These are phyloP conservation scores for Gobio occitaniae DNA, from an alignment of 2,797 vertebrate genomes.

Conservation along the genomic window DNA sequence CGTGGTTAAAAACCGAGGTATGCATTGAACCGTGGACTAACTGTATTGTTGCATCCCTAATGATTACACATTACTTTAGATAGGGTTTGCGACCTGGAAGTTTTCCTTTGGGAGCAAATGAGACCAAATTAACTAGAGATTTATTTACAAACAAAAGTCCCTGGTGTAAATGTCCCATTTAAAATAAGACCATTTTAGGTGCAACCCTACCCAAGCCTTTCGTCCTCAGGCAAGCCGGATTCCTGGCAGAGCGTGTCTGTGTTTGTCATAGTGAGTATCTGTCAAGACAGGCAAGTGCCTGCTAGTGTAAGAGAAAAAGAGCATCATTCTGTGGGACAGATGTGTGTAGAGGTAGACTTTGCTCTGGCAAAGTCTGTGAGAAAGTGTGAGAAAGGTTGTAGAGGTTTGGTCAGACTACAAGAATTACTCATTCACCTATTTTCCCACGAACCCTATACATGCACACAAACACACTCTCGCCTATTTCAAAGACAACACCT, in stretches of 20 bases:
- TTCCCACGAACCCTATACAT: slow-evolving; percentile 33
- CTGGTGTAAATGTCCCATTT: background rate
- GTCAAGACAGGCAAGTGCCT: slow-evolving; percentile 46
- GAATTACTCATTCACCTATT: slow-evolving; percentile 29
- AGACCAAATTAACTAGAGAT: background rate
- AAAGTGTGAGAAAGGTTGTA: slow-evolving; percentile 20
- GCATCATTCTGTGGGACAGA: slow-evolving; percentile 12
- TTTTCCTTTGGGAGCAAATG: background rate
- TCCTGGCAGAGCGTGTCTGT: slow-evolving; percentile 23
- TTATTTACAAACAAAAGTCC: background rate
- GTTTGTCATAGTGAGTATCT: slow-evolving; percentile 28
- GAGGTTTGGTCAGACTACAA: slow-evolving; percentile 9
- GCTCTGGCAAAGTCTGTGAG: slow-evolving; percentile 14
- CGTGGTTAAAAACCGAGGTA: too few species aligned
- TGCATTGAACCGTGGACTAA: too few species aligned
- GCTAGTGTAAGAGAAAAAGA: slow-evolving; percentile 43
- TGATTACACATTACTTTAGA: background rate
- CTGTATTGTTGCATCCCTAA: too few species aligned
- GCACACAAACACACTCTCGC: slow-evolving; percentile 15
- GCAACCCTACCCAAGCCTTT: background rate
- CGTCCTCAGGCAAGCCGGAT: background rate
- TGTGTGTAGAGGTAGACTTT: slow-evolving; percentile 23
- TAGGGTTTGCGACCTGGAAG: background rate
- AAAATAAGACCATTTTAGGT: background rate
- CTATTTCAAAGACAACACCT: slow-evolving; percentile 6